Evolutionary conservation across 2,888 invertebrate species (phyloP).

Genomic region (Tenthredo mesomela): DNA sequence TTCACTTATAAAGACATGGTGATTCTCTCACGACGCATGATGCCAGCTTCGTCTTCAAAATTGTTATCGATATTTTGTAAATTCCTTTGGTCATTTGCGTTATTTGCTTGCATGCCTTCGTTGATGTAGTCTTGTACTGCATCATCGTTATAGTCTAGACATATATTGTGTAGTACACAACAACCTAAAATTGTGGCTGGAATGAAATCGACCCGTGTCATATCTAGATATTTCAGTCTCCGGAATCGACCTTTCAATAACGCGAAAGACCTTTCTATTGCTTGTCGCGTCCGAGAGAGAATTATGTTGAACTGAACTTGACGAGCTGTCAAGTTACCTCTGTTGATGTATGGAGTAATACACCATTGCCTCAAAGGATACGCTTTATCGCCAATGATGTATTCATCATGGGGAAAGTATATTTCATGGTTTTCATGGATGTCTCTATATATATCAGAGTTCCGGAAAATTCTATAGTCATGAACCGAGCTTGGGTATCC

Average conservation of each 20-base stretch:
- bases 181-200: constrained; percentile 62
- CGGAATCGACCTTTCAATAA: constrained; percentile 63
- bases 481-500: no score
- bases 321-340: constrained; percentile 56
- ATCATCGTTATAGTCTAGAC: constrained; percentile 37
- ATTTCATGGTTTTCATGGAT: constrained; percentile 37
- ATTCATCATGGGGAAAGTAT: constrained; percentile 56
- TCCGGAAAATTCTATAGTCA: constrained; percentile 57
- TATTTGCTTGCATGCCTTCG: neutral
- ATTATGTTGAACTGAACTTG: constrained; percentile 57
- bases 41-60: neutral
- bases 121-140: neutral
- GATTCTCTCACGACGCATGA: neutral
- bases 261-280: constrained; percentile 64
- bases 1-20: neutral
- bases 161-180: constrained; percentile 63
- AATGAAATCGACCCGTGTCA: constrained; percentile 62
- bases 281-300: constrained; percentile 59
- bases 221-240: constrained; percentile 63
- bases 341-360: constrained; percentile 61
- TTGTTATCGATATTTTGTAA: neutral
- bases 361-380: constrained; percentile 62
- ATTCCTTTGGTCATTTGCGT: neutral
- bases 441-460: constrained; percentile 58
- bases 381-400: constrained; percentile 63